Base-by-base conservation (phyloP, 2,888 invertebrate genomes). In the Mesochorus sp. region DNA sequence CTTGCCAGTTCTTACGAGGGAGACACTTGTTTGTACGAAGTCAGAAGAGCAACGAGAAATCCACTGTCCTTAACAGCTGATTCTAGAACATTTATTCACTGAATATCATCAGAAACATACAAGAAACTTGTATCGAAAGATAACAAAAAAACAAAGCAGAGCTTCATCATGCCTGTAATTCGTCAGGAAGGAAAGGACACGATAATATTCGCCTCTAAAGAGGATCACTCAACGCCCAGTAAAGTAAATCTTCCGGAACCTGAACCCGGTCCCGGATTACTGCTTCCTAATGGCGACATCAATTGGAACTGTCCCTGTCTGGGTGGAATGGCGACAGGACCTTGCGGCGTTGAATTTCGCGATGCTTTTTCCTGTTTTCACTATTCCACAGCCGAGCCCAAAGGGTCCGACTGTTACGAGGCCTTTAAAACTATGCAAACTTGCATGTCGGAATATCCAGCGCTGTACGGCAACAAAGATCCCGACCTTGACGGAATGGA, bases 231-330 rank as follows among this genome's bases (percentile, higher is more conserved):
- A 1, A 90, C 91, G 28, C 97, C 97, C 0, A 95, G 96, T 87
- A 93, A 92, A 66, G 93, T 96, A 42, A 89, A 91, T 71, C 91
- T 97, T 81, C 95, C 96, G 0, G 94, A 94, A 84, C 94, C 95
- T 0, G 95, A 95, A 85, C 94, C 95, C 0, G 94, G 95, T 71
- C 95, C 95, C 49, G 98, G 98, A 6, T 92, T 98, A 10, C 95
- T 98, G 82, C 92, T 96, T 72, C 93, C 95, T 0, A 95, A 95
- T 91, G 98, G 98, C 3, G 94, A 96, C 79, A 97, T 99, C 82
- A 99, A 99, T 92, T 99, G 98, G 98, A 96, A 96, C 89, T 99
- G 99, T 88, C 98, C 98, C 0, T 99, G 99, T 90, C 93, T 99
- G 34, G 98, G 98, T 10, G 98, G 98, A n/a, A 98, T 98, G 97